A percentile compares a stretch with the other conserved stretches of the same genome.
These are phyloP conservation scores for Echinometra lucunter DNA, from an alignment of 53 echinoderm and acorn worm species.

Conservation along the genomic window DNA sequence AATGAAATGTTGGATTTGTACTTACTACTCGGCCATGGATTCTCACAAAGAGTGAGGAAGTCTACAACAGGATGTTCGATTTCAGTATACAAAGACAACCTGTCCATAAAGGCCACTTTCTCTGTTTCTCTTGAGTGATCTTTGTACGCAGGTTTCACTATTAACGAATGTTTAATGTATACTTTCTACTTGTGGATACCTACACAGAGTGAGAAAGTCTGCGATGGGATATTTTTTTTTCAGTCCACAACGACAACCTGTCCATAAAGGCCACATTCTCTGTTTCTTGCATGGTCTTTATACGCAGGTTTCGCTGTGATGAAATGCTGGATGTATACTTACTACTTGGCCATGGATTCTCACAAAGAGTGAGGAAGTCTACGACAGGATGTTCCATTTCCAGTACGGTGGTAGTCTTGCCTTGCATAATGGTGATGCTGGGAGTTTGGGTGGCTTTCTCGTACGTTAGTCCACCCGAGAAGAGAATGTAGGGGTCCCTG, in stretches of 20 bases:
- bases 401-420: constrained; percentile 98
- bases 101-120: too few relatives aligned
- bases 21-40: constrained; percentile 99
- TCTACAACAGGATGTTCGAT: constrained; percentile 99
- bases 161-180: too few relatives aligned
- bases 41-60: constrained; percentile 97
- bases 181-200: too few relatives aligned
- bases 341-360: constrained; percentile 99
- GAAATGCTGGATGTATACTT: constrained; percentile 60
- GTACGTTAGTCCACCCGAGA: constrained; percentile 74
- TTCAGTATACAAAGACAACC: constrained; percentile 58
- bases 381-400: constrained; percentile 99
- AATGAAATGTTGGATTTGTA: background rate
- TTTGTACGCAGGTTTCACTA: too few relatives aligned
- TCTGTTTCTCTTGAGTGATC: too few relatives aligned
- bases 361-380: constrained; percentile 96
- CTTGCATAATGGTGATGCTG: constrained; percentile 99
- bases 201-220: too few relatives aligned
- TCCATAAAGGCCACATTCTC: too few relatives aligned
- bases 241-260: too few relatives aligned
- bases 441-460: constrained; percentile 95
- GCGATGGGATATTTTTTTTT: too few relatives aligned
- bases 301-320: too few relatives aligned
- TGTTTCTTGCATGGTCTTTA: too few relatives aligned
- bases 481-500: too few relatives aligned